Evolutionary conservation across 2,113 vertebrate genomes (phyloP).

Genomic region (Stictonetta naevosa): DNA sequence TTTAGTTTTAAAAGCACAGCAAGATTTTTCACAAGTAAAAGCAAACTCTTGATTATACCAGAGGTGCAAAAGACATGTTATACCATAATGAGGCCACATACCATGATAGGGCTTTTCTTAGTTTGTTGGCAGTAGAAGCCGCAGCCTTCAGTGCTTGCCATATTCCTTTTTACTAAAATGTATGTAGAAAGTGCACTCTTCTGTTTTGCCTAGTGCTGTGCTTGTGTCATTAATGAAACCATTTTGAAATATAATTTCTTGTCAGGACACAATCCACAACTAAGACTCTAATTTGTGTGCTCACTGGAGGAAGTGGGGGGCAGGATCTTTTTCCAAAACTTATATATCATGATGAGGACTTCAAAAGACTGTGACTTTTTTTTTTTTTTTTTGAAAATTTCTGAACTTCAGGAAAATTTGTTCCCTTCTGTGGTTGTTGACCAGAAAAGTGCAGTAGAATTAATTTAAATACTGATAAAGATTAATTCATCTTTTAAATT

Average conservation of each 20-base stretch:
- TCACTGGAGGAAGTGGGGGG: not conserved
- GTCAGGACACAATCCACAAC: not conserved
- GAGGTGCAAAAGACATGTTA: not conserved
- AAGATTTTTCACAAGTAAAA: not conserved
- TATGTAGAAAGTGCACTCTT: accelerated
- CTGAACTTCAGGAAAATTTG: not conserved
- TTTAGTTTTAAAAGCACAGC: conserved; percentile 6
- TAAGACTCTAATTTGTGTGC: not conserved
- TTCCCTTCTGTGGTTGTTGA: not conserved
- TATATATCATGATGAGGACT: not conserved
- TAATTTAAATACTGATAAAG: not conserved
- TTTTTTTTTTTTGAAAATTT: not conserved
- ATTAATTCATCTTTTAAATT: not conserved
- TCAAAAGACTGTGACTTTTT: not conserved
- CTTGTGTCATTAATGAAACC: not conserved
- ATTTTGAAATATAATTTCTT: not conserved
- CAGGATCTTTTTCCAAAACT: not conserved
- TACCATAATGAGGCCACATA: accelerated
- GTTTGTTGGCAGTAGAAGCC: not conserved
- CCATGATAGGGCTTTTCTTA: not conserved
- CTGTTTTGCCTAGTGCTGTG: not conserved
- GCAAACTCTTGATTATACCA: not conserved
- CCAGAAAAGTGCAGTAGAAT: not conserved
- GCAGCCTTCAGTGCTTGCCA: not conserved
- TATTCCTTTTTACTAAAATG: not conserved